Evolutionary conservation across 2,797 vertebrate genomes (phyloP).

Genomic region (Carcharodon carcharias): DNA sequence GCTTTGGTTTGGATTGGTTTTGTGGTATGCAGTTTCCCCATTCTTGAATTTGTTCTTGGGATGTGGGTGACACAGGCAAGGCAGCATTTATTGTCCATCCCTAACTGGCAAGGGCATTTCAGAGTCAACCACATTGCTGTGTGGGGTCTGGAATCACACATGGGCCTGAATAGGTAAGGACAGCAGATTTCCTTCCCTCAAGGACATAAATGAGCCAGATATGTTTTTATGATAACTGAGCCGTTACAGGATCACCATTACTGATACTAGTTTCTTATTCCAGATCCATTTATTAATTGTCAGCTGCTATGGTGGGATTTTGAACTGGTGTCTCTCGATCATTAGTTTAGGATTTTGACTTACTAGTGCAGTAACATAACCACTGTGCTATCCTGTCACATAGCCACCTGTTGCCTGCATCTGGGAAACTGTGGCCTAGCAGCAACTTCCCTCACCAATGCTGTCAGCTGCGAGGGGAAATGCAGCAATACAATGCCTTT

Average conservation of each 20-base stretch:
- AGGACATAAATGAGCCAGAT: too few species aligned
- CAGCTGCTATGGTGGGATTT: neutral
- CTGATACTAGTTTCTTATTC: too few species aligned
- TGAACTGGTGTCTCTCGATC: neutral
- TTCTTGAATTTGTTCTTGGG: neutral
- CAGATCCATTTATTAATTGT: neutral
- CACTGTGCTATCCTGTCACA: too few species aligned
- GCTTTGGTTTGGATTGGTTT: neutral
- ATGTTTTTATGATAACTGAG: too few species aligned
- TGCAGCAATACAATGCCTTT: neutral
- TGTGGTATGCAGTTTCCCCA: neutral
- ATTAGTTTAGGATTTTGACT: neutral
- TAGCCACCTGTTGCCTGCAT: neutral
- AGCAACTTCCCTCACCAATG: neutral
- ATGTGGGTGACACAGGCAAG: neutral
- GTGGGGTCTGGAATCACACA: neutral
- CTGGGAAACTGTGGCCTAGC: neutral
- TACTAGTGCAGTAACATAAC: neutral
- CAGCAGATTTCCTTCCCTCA: neutral
- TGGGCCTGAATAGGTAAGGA: neutral
- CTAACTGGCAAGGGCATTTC: neutral
- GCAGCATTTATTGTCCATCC: neutral
- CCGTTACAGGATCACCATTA: neutral
- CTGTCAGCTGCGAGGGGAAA: neutral
- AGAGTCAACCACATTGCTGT: neutral